Evolutionary conservation across 2,888 invertebrate genomes (phyloP), one percentile per base, ranked within the genome.

Genomic region (Amorpha juglandis): DNA sequence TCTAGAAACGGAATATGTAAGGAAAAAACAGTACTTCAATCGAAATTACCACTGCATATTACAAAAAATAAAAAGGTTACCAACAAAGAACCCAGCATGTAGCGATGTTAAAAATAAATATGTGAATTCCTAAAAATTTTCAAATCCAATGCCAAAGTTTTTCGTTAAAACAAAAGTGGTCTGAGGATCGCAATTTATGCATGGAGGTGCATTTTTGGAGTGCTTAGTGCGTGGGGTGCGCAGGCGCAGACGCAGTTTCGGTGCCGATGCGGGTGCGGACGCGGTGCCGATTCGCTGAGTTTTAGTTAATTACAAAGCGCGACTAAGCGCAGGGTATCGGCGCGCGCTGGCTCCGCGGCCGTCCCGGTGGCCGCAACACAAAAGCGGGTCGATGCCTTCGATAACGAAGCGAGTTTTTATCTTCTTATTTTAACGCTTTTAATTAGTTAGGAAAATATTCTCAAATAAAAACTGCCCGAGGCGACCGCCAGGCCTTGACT

Each of bases 391-490:
- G 92, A 93, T 93, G 91, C 85, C 91, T 86, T 87, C 91, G 92
- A 93, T 93, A 93, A 91, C 91, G 90, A 90, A 88, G 83, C 87
- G 79, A 82, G 87, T 88, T 89, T 90, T 90, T 87, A 89, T 92
- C 88, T 88, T 92, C 91, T 91, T 92, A 91, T 92, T 93, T 91
- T 84, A 86, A 91, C 91, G 91, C 89, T 91, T 92, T 93, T 93
- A 93, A 93, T 92, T 92, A 92, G 92, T 92, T 91, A 92, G 92
- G 92, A 92, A 93, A 93, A 92, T 92, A 92, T 92, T 90, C 89
- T 91, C 89, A 90, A 92, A 90, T 88, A 91, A 90, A 90, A 89
- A 87, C 82, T 81, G 88, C 90, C 89, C 82, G 80, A 79, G 81
- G 89, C 86, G 75, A 77, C 77, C 80, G 80, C 81, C 81, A 79